Conservation (phyloP, 2,113 vertebrate species). For the Zeus faber region DNA sequence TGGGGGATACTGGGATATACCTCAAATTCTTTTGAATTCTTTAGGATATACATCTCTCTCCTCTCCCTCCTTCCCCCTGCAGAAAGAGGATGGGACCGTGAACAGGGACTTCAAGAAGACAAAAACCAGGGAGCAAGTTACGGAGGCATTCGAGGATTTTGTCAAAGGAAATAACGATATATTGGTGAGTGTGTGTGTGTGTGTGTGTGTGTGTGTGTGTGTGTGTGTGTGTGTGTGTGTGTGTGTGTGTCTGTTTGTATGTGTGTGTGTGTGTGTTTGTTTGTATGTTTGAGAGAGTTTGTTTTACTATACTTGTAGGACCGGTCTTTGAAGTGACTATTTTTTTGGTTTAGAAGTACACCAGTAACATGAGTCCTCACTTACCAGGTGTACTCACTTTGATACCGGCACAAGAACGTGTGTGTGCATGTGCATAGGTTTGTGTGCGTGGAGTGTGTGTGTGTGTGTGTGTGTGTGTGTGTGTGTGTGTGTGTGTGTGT, state of each 20-base stretch:
- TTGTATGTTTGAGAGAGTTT: no score
- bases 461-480: background rate
- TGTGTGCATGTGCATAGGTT: no score
- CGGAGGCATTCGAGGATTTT: slow-evolving; percentile 86
- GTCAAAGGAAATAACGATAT: slow-evolving; percentile 87
- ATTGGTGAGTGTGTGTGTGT: slow-evolving; percentile 78
- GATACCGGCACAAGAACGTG: no score
- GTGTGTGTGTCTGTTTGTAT: background rate
- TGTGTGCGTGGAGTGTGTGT: background rate
- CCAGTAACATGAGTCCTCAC: no score
- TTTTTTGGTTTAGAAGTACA: no score
- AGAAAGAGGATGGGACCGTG: slow-evolving; percentile 96
- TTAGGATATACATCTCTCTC: no score
- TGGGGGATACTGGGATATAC: no score
- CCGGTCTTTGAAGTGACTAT: no score
- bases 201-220: background rate
- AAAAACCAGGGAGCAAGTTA: slow-evolving; percentile 89
- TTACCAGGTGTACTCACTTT: no score
- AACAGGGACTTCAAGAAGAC: slow-evolving; percentile 99
- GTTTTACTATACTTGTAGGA: no score
- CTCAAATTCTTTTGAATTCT: no score
- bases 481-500: background rate
- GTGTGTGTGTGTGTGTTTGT: background rate
- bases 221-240: slow-evolving; percentile 3
- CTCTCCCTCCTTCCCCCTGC: no score